Conservation (phyloP, 2,888 invertebrate species). For the Hemithea aestivaria region DNA sequence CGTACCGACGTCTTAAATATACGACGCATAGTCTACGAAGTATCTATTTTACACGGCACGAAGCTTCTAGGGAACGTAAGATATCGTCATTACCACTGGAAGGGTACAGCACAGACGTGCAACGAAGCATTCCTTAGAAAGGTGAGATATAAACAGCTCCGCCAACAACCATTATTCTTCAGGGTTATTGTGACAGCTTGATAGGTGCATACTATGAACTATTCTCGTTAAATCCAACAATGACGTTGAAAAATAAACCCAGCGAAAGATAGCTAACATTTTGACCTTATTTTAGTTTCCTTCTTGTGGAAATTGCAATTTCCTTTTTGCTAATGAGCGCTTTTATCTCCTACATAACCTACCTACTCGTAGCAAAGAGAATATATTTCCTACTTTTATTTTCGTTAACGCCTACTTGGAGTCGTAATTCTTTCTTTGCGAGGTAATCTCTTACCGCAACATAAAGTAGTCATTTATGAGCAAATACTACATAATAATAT, state of each 20-base stretch:
- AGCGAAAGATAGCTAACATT: conserved; percentile 57
- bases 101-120: conserved; percentile 91
- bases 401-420: background rate
- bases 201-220: no score
- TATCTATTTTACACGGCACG: conserved; percentile 83
- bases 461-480: no score
- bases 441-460: background rate
- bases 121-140: conserved; percentile 93
- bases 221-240: conserved; percentile 24
- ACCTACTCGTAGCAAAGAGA: conserved; percentile 36
- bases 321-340: conserved; percentile 74
- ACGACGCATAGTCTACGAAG: conserved; percentile 83
- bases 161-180: conserved; percentile 16
- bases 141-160: conserved; percentile 73
- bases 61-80: conserved; percentile 83
- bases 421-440: background rate
- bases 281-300: conserved; percentile 73
- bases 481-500: no score
- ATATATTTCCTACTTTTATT: background rate
- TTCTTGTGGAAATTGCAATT: conserved; percentile 69
- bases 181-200: conserved; percentile 15
- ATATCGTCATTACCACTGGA: conserved; percentile 90
- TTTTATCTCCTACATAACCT: conserved; percentile 58
- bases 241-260: conserved; percentile 41
- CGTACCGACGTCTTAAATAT: conserved; percentile 84